Percentiles rank a stretch among this genome's conserved stretches.
Conservation (phyloP, 2,113 vertebrate genomes). For the Sclerurus mexicanus region DNA sequence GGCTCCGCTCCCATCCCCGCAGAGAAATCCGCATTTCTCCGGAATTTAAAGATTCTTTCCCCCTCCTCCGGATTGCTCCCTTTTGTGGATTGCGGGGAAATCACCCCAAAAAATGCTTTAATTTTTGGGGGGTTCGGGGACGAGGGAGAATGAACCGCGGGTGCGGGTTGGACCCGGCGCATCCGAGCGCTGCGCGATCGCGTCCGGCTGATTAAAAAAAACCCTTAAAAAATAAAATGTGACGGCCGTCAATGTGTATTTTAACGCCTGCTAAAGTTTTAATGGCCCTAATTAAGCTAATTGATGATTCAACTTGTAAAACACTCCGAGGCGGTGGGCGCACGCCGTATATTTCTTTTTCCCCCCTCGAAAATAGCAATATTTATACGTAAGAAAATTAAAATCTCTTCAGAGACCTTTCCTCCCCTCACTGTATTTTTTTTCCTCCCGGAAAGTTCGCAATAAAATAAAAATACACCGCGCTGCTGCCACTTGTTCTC, state of each 20-base stretch:
- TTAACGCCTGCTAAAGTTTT: not conserved
- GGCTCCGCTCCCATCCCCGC: not conserved
- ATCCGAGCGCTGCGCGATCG: not conserved
- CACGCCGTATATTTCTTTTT: not conserved
- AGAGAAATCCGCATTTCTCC: not conserved
- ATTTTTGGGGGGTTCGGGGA: rapidly evolving
- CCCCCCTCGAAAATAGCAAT: not conserved
- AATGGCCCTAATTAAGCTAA: not conserved
- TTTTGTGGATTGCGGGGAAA: not conserved
- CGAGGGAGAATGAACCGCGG: not conserved
- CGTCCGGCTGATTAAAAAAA: not conserved
- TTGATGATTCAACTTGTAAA: not conserved
- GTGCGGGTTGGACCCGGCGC: not conserved
- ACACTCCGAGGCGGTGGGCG: not conserved
- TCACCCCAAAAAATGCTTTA: rapidly evolving
- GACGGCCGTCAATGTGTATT: not conserved
- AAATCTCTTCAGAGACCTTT: rapidly evolving
- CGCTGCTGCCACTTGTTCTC: not conserved
- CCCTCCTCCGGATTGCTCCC: no score
- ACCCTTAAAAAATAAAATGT: not conserved
- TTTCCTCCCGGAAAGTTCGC: not conserved
- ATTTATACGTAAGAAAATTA: not conserved
- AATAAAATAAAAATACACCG: not conserved
- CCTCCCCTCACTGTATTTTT: not conserved
- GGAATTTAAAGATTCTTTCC: rapidly evolving